Evolutionary conservation across 2,113 vertebrate genomes (phyloP).

Genomic region (Acrocephalus kingi): DNA sequence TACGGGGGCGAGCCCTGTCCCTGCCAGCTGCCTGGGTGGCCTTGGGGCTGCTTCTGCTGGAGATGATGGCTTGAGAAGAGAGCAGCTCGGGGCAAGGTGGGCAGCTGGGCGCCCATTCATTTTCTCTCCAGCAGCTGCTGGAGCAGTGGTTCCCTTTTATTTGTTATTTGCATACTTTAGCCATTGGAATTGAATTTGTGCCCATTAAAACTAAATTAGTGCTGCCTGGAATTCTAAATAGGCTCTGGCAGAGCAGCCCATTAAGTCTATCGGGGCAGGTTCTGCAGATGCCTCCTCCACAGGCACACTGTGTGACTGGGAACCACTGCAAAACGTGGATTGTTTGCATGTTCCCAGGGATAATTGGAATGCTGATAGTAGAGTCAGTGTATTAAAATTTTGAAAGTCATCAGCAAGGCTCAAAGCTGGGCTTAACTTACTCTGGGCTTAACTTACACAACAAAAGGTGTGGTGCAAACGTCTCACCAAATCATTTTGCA

Average conservation of each 20-base stretch:
- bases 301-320: rapidly evolving
- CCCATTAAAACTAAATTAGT: conserved; percentile 58
- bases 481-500: neutral
- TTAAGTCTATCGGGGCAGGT: neutral
- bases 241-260: conserved; percentile 16
- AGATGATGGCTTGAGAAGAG: neutral
- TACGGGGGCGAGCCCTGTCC: neutral
- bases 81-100: neutral
- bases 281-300: neutral
- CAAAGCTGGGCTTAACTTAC: neutral
- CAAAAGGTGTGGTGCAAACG: neutral
- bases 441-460: neutral
- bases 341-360: neutral
- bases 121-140: conserved; percentile 12
- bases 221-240: conserved; percentile 53
- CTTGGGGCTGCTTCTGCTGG: neutral
- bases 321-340: neutral
- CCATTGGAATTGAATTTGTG: conserved; percentile 57
- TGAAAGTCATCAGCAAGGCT: neutral
- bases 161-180: conserved; percentile 61
- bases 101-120: neutral
- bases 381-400: neutral
- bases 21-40: neutral
- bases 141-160: conserved; percentile 56
- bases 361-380: neutral